These are phyloP conservation scores for Trachythela sp. DNA, from an alignment of 64 coral and sea anemone genomes.

Conservation along the genomic window DNA sequence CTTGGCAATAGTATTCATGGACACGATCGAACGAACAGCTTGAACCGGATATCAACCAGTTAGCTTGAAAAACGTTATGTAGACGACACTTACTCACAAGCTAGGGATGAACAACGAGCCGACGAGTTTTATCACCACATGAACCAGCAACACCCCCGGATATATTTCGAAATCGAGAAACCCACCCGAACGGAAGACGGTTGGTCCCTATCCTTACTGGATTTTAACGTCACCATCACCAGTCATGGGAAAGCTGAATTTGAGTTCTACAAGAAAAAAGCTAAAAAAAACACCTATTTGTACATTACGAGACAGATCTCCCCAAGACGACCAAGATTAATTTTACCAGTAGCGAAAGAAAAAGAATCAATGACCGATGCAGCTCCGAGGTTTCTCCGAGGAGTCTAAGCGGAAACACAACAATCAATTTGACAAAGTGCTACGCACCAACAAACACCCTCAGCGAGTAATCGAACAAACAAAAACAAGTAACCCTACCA, in stretches of 20 bases:
- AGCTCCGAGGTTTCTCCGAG: background rate
- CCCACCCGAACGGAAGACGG: background rate
- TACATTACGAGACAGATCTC: background rate
- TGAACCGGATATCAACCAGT: background rate
- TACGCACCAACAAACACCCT: slow-evolving; percentile 32
- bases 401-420: background rate
- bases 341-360: too few species aligned
- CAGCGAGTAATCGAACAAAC: slow-evolving; percentile 21
- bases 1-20: slow-evolving; percentile 15
- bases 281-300: slow-evolving; percentile 37
- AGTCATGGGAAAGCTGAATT: background rate
- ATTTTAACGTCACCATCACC: slow-evolving; percentile 12
- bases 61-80: slow-evolving; percentile 17
- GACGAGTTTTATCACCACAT: slow-evolving; percentile 24
- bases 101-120: slow-evolving; percentile 4
- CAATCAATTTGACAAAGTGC: slow-evolving; percentile 16
- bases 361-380: too few species aligned
- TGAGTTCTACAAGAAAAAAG: slow-evolving; percentile 12
- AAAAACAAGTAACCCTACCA: background rate
- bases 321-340: too few species aligned
- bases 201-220: slow-evolving; percentile 26
- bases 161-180: slow-evolving; percentile 48
- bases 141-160: background rate
- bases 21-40: background rate
- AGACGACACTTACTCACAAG: slow-evolving; percentile 38